Percentiles rank a stretch among this genome's conserved stretches.
These are phyloP conservation scores for Bombus waltoni DNA, from an alignment of 1,140 invertebrate species.

Conservation along the genomic window DNA sequence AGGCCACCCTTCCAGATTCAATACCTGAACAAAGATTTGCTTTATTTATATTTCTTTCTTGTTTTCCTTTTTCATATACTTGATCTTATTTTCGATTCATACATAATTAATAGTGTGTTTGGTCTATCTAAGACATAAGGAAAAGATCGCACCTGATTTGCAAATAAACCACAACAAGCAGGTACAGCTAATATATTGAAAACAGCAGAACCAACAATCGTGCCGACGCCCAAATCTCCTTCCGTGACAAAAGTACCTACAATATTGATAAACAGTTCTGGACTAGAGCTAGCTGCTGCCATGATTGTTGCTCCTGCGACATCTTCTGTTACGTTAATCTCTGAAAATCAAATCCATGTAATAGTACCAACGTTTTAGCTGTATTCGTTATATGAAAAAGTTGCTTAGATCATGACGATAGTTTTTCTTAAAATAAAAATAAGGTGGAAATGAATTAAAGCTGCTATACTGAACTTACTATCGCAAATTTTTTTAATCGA, in stretches of 20 bases:
- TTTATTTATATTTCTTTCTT: not conserved
- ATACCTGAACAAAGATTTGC: conserved; percentile 78
- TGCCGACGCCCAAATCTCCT: conserved; percentile 86
- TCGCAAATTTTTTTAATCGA: conserved; percentile 85
- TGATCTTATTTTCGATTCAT: not conserved
- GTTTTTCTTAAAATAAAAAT: not conserved
- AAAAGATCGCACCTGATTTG: conserved; percentile 81
- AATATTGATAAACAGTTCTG: conserved; percentile 84
- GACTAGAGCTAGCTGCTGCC: conserved; percentile 87
- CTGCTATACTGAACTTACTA: conserved; percentile 75
- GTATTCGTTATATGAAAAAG: not conserved
- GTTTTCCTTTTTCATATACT: not conserved
- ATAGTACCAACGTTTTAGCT: not conserved
- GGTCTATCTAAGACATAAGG: not conserved
- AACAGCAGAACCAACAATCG: conserved; percentile 88
- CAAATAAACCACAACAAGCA: conserved; percentile 85
- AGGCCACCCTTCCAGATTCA: conserved; percentile 87
- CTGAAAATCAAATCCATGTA: conserved; percentile 62
- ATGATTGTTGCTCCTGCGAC: conserved; percentile 87
- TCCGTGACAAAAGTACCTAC: conserved; percentile 85
- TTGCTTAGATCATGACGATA: not conserved
- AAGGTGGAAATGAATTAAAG: no score
- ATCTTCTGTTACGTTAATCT: conserved; percentile 83
- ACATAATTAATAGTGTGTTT: not conserved
- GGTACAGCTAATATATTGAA: conserved; percentile 89